phyloP scores from a whole-genome alignment of 2,113 vertebrate genomes.

The Odocoileus hemionus region DNA sequence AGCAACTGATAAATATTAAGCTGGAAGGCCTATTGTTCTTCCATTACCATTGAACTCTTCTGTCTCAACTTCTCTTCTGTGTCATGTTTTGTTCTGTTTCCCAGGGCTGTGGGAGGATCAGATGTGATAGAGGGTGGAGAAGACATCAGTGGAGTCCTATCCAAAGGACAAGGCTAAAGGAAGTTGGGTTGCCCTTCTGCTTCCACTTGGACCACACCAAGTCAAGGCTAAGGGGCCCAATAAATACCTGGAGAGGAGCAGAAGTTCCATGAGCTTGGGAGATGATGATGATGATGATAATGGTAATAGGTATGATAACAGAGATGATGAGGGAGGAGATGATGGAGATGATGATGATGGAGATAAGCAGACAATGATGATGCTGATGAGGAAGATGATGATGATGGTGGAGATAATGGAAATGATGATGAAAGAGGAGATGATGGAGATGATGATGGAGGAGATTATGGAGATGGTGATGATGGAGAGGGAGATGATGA shows the following conservation, averaged over 20 bases:
- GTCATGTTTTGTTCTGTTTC: not conserved
- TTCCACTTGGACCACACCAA: not conserved
- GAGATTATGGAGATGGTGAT: not conserved
- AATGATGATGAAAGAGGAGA: rapidly evolving
- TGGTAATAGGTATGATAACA: not conserved
- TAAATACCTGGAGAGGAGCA: not conserved
- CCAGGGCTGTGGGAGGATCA: not conserved
- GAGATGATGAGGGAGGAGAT: not conserved
- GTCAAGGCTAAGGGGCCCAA: not conserved
- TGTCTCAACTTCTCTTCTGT: not conserved
- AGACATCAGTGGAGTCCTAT: not conserved
- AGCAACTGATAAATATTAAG: not conserved
- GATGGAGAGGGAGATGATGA: not conserved
- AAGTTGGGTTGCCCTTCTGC: not conserved
- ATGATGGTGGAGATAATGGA: rapidly evolving
- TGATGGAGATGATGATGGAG: not conserved
- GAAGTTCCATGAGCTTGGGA: not conserved
- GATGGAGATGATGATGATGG: not conserved
- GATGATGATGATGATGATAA: not conserved
- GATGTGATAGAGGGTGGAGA: not conserved
- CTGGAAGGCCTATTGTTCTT: not conserved
- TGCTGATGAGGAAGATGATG: not conserved
- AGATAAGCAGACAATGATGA: too few relatives aligned
- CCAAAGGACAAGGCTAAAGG: not conserved
- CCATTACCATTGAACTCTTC: not conserved